phyloP scores from a whole-genome alignment of 1,140 invertebrate genomes.

The Drosophila tropicalis region DNA sequence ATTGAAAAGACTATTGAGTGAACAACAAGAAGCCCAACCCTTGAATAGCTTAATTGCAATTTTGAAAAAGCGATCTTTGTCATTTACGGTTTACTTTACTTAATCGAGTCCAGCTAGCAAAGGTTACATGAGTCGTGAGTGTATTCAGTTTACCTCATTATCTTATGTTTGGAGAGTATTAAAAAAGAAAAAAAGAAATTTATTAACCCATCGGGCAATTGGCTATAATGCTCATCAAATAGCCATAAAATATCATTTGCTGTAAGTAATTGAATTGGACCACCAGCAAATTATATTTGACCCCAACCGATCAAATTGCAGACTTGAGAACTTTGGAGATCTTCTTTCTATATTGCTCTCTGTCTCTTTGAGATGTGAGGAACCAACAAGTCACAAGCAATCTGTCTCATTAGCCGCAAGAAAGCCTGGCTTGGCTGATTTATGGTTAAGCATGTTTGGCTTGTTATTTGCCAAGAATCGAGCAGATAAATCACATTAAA shows the following conservation, averaged over 20 bases:
- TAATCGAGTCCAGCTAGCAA: no score
- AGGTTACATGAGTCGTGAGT: not conserved
- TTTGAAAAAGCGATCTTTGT: no score
- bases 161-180: not conserved
- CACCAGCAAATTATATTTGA: conserved; percentile 46
- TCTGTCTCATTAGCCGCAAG: conserved; percentile 73
- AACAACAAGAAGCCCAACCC: no score
- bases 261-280: conserved; percentile 50
- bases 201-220: conserved; percentile 66
- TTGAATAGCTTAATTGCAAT: no score
- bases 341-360: not conserved
- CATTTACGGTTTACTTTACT: no score
- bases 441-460: conserved; percentile 44
- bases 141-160: not conserved
- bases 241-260: conserved; percentile 77
- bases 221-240: conserved; percentile 72
- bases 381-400: conserved; percentile 38
- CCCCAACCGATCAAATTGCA: conserved; percentile 7
- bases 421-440: conserved; percentile 59
- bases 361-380: not conserved
- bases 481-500: conserved; percentile 77
- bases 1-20: not conserved
- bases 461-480: conserved; percentile 40
- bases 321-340: not conserved
- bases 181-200: conserved; percentile 30